phyloP scores from a whole-genome alignment of 2,113 vertebrate genomes.

The Condylura cristata region DNA sequence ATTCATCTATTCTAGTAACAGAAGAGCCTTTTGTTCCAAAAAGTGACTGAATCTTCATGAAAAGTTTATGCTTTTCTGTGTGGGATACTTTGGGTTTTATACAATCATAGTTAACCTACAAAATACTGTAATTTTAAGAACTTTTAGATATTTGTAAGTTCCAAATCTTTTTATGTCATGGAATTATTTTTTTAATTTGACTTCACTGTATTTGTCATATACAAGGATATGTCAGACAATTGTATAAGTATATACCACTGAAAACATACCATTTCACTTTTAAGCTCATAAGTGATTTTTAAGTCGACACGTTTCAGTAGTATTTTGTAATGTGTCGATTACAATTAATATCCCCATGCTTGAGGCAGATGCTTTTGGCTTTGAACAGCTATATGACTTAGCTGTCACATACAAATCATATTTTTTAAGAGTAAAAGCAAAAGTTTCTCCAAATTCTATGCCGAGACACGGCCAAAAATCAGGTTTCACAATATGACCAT shows the following conservation, averaged over 20 bases:
- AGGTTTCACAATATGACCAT: background rate
- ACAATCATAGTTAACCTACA: background rate
- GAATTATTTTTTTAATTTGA: background rate
- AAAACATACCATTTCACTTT: constrained; percentile 3
- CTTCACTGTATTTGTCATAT: background rate
- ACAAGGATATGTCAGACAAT: background rate
- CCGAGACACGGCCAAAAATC: background rate
- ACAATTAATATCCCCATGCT: background rate
- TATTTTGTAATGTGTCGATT: background rate
- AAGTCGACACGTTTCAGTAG: background rate
- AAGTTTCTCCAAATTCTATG: background rate
- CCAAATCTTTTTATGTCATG: background rate
- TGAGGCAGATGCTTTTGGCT: background rate
- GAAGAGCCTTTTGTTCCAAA: background rate
- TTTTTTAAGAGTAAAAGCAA: background rate
- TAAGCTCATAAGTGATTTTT: background rate
- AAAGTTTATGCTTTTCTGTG: constrained; percentile 32
- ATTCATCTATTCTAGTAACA: constrained; percentile 33
- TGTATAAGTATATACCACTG: background rate
- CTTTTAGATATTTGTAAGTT: background rate
- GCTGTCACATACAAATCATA: background rate
- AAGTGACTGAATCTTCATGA: constrained; percentile 25
- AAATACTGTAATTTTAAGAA: background rate
- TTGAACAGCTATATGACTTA: background rate
- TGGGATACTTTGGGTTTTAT: background rate